Evolutionary conservation across 2,797 vertebrate genomes (phyloP).

Genomic region (Glossophaga mutica): DNA sequence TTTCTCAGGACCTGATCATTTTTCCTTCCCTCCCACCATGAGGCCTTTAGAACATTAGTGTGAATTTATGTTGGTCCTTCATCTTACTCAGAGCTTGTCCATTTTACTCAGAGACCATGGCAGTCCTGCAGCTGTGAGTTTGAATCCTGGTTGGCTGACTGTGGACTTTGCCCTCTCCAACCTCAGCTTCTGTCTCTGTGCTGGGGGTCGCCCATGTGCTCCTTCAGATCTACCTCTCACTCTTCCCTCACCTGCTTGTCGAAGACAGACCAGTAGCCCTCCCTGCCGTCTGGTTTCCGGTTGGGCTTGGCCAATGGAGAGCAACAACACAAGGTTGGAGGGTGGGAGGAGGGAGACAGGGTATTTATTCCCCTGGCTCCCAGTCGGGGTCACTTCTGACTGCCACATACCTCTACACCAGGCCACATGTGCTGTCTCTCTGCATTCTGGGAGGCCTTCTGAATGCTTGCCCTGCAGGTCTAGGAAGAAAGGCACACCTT

Average conservation of each 20-base stretch:
- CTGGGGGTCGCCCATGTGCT: too few relatives aligned
- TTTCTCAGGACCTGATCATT: not conserved
- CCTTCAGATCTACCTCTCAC: not conserved
- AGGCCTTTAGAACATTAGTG: not conserved
- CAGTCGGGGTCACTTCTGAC: not conserved
- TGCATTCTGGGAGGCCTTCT: not conserved
- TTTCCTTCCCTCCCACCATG: not conserved
- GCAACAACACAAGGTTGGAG: not conserved
- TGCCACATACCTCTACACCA: not conserved
- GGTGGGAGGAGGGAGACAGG: too few relatives aligned
- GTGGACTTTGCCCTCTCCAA: not conserved
- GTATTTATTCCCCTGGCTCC: not conserved
- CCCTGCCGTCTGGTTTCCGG: not conserved
- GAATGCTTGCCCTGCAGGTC: not conserved
- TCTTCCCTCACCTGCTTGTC: not conserved
- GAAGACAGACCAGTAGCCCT: not conserved
- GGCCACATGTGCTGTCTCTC: not conserved
- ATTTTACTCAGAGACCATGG: not conserved
- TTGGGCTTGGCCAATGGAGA: not conserved
- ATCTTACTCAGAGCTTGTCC: not conserved
- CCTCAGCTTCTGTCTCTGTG: not conserved
- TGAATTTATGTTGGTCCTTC: not conserved
- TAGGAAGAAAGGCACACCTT: not conserved
- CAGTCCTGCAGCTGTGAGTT: not conserved
- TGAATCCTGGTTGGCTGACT: not conserved